Evolutionary conservation across 1,140 invertebrate species (phyloP), one percentile per base, ranked within the genome.

Genomic region (Bombus polaris): DNA sequence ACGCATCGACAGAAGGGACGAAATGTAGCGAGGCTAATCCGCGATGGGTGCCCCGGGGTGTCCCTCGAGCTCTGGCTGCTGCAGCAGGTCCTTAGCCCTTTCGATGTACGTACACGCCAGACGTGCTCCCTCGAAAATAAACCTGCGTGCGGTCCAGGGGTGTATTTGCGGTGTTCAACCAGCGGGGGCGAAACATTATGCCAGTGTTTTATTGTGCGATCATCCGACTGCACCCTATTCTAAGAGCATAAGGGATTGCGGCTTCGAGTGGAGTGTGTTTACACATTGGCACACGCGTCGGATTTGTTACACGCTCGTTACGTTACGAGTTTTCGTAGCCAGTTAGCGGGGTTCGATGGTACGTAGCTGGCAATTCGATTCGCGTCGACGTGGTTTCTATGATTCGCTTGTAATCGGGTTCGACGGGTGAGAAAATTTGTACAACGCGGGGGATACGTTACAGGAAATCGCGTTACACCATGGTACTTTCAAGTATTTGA

Each of bases 1-100:
- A 94, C 94, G 94, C 93, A 92, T 88, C 92, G 94, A 94, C 94
- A 94, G 92, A 94, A 94, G 94, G 94, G 93, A 91, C 92, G 92
- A 94, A 94, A 94, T 94, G 94, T 94, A 94, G 93, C 93, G 94
- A 94, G 85, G 93, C 94, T 94, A 94, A 94, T 94, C 94, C 93
- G 74, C 76, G 88, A 80, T 59, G 83, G 88, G 78, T 75, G 79
- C 85, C 82, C 75, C 71, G n/a, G 86, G 89, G 89, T 74, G 81
- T 72, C 83, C 87, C 83, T 75, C 57, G 70, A 84, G 82, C 42
- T 42, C 39, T 25, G 39, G 53, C 66, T 62, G 62, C n/a, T 62
- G 37, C 62, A n/a, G 86, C 73, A 76, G 62, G 62, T 82, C 83
- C 42, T 62, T 39, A 62, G 68, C 78, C 83, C 42, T 59, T 73